Conservation (phyloP, 2,888 invertebrate genomes). For the Carpatolechia fugitivella region DNA sequence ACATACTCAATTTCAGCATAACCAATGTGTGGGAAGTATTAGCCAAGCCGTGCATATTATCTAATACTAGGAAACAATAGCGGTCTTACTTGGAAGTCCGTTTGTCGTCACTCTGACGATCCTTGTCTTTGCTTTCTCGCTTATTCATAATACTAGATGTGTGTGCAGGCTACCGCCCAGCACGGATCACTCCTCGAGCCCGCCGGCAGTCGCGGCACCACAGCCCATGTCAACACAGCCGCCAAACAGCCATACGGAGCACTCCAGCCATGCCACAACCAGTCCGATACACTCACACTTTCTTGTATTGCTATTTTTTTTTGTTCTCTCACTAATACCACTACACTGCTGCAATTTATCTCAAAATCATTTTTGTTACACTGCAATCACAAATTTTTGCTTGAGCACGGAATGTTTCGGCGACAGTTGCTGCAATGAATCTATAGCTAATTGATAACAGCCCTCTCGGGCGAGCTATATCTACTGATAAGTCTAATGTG, state of each 20-base stretch:
- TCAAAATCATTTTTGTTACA: constrained; percentile 76
- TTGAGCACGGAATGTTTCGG: constrained; percentile 57
- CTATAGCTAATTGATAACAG: constrained; percentile 28
- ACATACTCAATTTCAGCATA: neutral
- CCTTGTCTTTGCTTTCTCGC: constrained; percentile 75
- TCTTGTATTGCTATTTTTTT: constrained; percentile 58
- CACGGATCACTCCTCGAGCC: constrained; percentile 73
- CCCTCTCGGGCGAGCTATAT: constrained; percentile 25
- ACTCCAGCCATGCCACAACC: constrained; percentile 55
- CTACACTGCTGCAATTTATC: constrained; percentile 73
- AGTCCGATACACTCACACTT: constrained; percentile 56
- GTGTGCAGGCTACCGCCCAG: constrained; percentile 69
- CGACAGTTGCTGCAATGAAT: constrained; percentile 40
- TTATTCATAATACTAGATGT: constrained; percentile 75
- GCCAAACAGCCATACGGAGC: constrained; percentile 34
- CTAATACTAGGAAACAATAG: neutral
- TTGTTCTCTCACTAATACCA: constrained; percentile 50
- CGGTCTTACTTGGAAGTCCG: constrained; percentile 71
- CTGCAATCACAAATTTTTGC: constrained; percentile 56
- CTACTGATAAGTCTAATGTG: constrained; percentile 39
- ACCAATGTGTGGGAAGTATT: neutral
- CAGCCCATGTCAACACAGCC: constrained; percentile 75
- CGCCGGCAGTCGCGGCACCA: constrained; percentile 60
- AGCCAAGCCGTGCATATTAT: neutral
- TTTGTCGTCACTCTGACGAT: constrained; percentile 77